Evolutionary conservation across 2,888 invertebrate genomes (phyloP).

Genomic region (Lucinisca nassula): DNA sequence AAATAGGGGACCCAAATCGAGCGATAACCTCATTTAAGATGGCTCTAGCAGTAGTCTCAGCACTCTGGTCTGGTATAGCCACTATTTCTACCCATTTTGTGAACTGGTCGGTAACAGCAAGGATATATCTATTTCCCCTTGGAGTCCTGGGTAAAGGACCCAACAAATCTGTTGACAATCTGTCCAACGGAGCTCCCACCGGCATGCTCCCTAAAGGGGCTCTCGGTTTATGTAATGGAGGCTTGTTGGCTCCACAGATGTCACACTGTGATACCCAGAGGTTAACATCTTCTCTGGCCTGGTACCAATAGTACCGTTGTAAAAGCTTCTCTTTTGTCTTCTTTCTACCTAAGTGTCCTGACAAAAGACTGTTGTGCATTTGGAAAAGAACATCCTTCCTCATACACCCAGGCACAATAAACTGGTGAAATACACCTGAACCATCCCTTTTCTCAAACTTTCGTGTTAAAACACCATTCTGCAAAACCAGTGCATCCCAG

Average conservation of each 20-base stretch:
- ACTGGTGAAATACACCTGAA: conserved; percentile 20
- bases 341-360: conserved; percentile 53
- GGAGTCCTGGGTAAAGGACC: conserved; percentile 61
- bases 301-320: conserved; percentile 46
- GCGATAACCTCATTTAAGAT: conserved; percentile 61
- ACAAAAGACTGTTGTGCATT: conserved; percentile 30
- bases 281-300: conserved; percentile 34
- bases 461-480: conserved; percentile 42
- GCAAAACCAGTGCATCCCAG: conserved; percentile 27
- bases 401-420: conserved; percentile 41
- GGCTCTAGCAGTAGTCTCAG: conserved; percentile 36
- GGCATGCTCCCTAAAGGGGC: conserved; percentile 43
- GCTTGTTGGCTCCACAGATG: conserved; percentile 42
- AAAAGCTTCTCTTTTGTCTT: conserved; percentile 36
- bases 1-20: conserved; percentile 43
- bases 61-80: conserved; percentile 62
- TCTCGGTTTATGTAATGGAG: conserved; percentile 12
- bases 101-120: conserved; percentile 63
- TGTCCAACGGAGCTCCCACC: conserved; percentile 56
- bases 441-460: conserved; percentile 20
- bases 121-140: conserved; percentile 61
- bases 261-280: conserved; percentile 41
- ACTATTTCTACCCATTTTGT: conserved; percentile 61
- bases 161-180: conserved; percentile 55
- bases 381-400: conserved; percentile 20